Conservation (phyloP, 2,888 invertebrate species). For the Cantharis nigra region DNA sequence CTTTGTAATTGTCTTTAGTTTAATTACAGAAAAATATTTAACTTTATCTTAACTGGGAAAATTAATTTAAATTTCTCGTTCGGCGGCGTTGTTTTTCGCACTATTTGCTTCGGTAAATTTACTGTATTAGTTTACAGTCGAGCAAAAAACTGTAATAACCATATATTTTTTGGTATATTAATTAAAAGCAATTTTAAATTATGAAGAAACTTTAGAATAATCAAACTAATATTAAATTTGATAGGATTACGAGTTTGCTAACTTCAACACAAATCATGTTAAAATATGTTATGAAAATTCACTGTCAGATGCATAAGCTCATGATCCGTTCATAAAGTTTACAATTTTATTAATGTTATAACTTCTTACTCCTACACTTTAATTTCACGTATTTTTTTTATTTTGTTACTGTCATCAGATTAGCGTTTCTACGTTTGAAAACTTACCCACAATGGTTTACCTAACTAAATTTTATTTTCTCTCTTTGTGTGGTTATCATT, state of each 20-base stretch:
- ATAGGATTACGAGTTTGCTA: not conserved
- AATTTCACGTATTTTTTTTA: not conserved
- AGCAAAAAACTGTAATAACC: not conserved
- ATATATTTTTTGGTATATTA: not conserved
- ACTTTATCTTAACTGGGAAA: not conserved
- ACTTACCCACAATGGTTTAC: not conserved
- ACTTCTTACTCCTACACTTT: not conserved
- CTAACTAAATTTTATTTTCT: not conserved
- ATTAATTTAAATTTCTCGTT: not conserved
- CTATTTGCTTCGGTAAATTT: not conserved
- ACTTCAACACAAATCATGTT: constrained; percentile 1
- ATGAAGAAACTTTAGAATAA: not conserved
- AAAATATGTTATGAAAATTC: constrained; percentile 3
- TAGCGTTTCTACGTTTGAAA: not conserved
- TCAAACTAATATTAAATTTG: not conserved
- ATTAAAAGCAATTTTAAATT: not conserved
- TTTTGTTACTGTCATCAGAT: not conserved
- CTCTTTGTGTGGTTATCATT: not conserved
- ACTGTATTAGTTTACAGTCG: not conserved
- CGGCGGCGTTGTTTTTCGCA: not conserved
- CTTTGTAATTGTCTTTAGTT: not conserved
- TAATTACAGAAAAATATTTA: not conserved
- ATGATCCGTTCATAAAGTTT: constrained; percentile 4
- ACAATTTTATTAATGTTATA: not conserved
- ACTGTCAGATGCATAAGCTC: constrained; percentile 2